Conservation (phyloP, 2,113 vertebrate genomes). For the Podarcis cretensis region DNA sequence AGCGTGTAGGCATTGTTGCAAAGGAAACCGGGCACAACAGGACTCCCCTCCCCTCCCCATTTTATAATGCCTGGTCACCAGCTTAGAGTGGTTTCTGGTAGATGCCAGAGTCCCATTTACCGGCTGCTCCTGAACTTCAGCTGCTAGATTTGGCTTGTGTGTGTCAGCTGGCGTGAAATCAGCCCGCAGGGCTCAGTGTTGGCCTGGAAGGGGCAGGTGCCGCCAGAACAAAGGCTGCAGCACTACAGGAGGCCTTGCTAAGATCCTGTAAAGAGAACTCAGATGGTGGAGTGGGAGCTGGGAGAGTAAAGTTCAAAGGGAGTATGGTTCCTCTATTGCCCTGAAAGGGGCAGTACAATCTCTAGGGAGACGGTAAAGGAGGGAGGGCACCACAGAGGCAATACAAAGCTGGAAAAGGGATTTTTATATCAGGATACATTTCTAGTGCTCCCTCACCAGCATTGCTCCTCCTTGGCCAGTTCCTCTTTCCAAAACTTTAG, state of each 20-base stretch:
- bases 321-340: background rate
- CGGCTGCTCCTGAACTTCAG: background rate
- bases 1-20: background rate
- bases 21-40: conserved; percentile 1
- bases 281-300: background rate
- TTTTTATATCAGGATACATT: background rate
- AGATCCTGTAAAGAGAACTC: background rate
- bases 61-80: background rate
- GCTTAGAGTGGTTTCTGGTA: background rate
- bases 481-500: background rate
- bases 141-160: conserved; percentile 2
- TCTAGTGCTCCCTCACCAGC: background rate
- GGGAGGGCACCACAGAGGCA: background rate
- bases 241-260: background rate
- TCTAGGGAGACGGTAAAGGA: background rate
- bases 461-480: background rate
- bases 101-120: background rate
- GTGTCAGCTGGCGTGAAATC: conserved; percentile 1
- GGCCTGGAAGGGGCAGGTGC: background rate
- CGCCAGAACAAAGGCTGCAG: background rate
- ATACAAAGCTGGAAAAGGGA: background rate
- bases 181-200: background rate
- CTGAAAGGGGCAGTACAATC: background rate
- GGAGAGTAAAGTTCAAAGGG: background rate
- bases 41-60: background rate